Conservation (phyloP, 2,888 invertebrate genomes). For the Melanotus villosus region DNA sequence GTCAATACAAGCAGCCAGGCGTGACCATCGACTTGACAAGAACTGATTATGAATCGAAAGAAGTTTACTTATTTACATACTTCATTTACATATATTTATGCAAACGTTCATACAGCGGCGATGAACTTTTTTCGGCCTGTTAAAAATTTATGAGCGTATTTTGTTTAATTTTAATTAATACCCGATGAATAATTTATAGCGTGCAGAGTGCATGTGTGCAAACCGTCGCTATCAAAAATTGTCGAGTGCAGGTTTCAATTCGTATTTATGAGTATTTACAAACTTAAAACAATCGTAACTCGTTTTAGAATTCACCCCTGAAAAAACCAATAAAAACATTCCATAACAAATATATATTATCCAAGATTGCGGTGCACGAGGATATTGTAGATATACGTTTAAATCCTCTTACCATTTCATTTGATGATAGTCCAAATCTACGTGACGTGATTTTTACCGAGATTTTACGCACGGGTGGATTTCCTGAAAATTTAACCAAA, state of each 20-base stretch:
- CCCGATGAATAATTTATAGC: slow-evolving; percentile 37
- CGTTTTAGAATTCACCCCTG: not conserved
- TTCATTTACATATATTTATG: slow-evolving; percentile 54
- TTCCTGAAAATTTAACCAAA: slow-evolving; percentile 15
- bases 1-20: slow-evolving; percentile 60
- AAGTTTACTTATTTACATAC: slow-evolving; percentile 56
- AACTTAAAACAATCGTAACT: not conserved
- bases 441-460: slow-evolving; percentile 31
- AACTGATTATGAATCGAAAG: slow-evolving; percentile 60
- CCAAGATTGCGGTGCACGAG: slow-evolving; percentile 26
- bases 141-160: slow-evolving; percentile 41
- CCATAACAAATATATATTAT: slow-evolving; percentile 30
- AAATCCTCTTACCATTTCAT: slow-evolving; percentile 45
- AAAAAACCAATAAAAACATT: slow-evolving; percentile 26
- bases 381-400: slow-evolving; percentile 35
- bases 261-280: not conserved
- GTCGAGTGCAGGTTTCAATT: not conserved
- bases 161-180: slow-evolving; percentile 42
- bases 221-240: not conserved
- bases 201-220: not conserved
- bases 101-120: slow-evolving; percentile 37
- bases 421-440: slow-evolving; percentile 41
- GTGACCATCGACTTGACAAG: slow-evolving; percentile 59
- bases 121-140: slow-evolving; percentile 26
- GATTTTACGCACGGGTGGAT: slow-evolving; percentile 15